Percentiles rank a stretch among this genome's conserved stretches.
Evolutionary conservation across 2,113 vertebrate genomes (phyloP).

Genomic region (Penelope pileata): DNA sequence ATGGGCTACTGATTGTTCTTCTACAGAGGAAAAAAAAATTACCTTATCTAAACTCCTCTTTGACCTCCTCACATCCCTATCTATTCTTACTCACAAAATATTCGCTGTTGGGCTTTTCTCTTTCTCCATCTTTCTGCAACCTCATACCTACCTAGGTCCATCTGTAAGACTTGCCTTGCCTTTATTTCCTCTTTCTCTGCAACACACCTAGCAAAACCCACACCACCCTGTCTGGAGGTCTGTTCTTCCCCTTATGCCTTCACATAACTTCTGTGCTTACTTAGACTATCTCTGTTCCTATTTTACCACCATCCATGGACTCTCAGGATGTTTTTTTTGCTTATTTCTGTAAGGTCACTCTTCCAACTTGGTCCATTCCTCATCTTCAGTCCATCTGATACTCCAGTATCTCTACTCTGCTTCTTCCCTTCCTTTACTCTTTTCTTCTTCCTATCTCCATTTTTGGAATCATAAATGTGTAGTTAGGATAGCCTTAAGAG

Average conservation of each 20-base stretch:
- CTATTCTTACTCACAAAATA: accelerated
- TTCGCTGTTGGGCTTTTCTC: background rate
- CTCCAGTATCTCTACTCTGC: background rate
- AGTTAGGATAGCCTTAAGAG: background rate
- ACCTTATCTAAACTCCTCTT: background rate
- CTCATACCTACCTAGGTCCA: background rate
- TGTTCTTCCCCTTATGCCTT: background rate
- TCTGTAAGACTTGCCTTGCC: background rate
- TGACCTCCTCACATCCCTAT: background rate
- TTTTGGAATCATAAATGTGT: background rate
- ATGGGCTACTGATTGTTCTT: background rate
- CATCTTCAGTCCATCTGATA: background rate
- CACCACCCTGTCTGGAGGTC: background rate
- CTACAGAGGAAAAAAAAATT: background rate
- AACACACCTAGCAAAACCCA: background rate
- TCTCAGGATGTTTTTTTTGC: background rate
- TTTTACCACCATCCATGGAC: background rate
- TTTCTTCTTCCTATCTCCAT: background rate
- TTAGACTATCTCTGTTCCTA: background rate
- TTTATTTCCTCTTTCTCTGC: background rate
- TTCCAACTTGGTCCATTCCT: background rate
- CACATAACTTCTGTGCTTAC: background rate
- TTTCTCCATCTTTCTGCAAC: background rate
- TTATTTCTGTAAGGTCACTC: background rate
- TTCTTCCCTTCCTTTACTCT: background rate